These are phyloP conservation scores for Rallus limicola DNA, from an alignment of 2,113 vertebrate species.

Conservation along the genomic window DNA sequence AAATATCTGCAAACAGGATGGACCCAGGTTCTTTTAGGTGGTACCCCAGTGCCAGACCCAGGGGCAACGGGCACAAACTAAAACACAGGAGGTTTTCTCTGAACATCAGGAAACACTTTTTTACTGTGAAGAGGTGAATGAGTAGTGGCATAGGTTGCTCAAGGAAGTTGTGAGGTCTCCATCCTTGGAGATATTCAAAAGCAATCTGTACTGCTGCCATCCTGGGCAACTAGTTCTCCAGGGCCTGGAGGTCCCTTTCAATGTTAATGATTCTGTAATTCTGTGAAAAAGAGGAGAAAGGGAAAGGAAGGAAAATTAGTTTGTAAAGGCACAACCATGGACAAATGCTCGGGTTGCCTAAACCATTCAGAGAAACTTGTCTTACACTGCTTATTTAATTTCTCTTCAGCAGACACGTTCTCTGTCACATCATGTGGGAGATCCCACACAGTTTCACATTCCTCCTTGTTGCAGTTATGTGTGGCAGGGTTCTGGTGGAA, in stretches of 20 bases:
- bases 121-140: not conserved
- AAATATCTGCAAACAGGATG: not conserved
- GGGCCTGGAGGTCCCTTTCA: not conserved
- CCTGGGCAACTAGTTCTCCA: not conserved
- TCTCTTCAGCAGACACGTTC: not conserved
- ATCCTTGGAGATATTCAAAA: not conserved
- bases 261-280: not conserved
- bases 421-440: not conserved
- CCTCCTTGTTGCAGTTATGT: not conserved
- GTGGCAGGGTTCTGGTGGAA: no score
- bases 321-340: not conserved
- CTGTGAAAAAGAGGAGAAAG: not conserved
- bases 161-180: not conserved
- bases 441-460: not conserved
- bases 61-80: not conserved
- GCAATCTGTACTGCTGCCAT: not conserved
- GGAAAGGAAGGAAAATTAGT: rapidly evolving
- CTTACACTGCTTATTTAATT: not conserved
- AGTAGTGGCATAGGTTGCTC: not conserved
- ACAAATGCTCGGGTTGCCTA: not conserved
- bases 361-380: not conserved
- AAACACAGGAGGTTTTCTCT: not conserved
- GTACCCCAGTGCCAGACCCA: not conserved
- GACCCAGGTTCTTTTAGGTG: not conserved
- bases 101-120: not conserved